Base-by-base conservation (phyloP, 2,888 invertebrate genomes). In the Orthosia cruda region DNA sequence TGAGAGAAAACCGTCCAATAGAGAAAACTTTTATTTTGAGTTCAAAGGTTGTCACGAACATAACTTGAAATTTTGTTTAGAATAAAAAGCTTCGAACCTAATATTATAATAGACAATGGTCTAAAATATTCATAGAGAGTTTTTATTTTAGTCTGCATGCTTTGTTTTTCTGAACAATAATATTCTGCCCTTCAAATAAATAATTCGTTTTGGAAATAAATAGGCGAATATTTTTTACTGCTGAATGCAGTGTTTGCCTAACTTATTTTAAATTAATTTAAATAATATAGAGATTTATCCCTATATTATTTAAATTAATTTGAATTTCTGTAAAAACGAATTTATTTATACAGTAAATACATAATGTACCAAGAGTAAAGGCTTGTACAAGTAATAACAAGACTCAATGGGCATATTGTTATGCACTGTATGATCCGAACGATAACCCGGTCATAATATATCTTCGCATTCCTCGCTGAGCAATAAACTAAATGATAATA, bases 401-500 rank as follows among this genome's bases (percentile, higher is more conserved):
- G 50, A 32, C 66, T 20, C 52, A 74, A 80, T 74, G 67, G 85
- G 64, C 62, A 76, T 65, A 81, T 74, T 70, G 55, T 54, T 78
- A 83, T 72, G 79, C 80, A 52, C 55, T 16, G 47, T 50, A 18
- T 81, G n/a, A 49, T 84, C 54, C 65, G 20, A 57, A 64, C 71
- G 67, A 82, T 85, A 81, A 81, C 70, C 81, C 16, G 54, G 66
- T 58, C 32, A 73, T 77, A 77, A 77, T 80, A 80, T 69, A 80
- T 74, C 65, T 77, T 82, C 67, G 81, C 85, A 84, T 88, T 76
- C 74, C 80, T 74, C 72, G 65, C 71, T 79, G 82, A 84, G 80
- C 86, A 85, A 83, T 83, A 80, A 83, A 84, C 85, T 83, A 88
- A 89, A 89, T 89, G 86, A 89, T 87, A 88, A 88, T 89, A 87